A percentile compares a stretch with the other conserved stretches of the same genome.
These are phyloP conservation scores for Polyploca ridens DNA, from an alignment of 2,888 invertebrate genomes.

Conservation along the genomic window DNA sequence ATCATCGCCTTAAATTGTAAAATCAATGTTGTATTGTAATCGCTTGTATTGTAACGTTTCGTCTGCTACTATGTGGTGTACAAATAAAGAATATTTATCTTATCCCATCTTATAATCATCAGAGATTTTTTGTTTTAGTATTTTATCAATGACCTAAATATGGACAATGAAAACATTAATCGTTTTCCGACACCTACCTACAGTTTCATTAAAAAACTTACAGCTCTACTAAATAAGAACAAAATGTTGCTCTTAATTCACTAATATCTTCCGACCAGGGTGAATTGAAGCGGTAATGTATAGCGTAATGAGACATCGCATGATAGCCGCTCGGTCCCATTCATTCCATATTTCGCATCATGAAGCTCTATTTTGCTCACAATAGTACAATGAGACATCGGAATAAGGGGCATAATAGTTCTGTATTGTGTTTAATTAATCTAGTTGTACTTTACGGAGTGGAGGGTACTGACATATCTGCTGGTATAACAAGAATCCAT, in stretches of 20 bases:
- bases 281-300: not conserved
- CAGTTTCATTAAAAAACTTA: too few species aligned
- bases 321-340: not conserved
- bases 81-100: too few species aligned
- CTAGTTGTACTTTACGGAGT: not conserved
- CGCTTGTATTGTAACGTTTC: too few species aligned
- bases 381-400: not conserved
- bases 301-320: not conserved
- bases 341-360: conserved; percentile 4
- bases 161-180: too few species aligned
- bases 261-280: not conserved
- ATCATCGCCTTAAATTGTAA: too few species aligned
- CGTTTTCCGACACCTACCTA: too few species aligned
- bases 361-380: not conserved
- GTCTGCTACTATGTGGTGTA: too few species aligned
- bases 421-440: not conserved
- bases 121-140: too few species aligned
- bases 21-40: too few species aligned
- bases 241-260: not conserved
- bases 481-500: too few species aligned
- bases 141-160: too few species aligned
- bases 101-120: too few species aligned
- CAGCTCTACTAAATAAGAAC: not conserved
- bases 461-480: not conserved
- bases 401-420: not conserved